These are phyloP conservation scores for Alosa sapidissima DNA, from an alignment of 2,797 vertebrate genomes.

Conservation along the genomic window DNA sequence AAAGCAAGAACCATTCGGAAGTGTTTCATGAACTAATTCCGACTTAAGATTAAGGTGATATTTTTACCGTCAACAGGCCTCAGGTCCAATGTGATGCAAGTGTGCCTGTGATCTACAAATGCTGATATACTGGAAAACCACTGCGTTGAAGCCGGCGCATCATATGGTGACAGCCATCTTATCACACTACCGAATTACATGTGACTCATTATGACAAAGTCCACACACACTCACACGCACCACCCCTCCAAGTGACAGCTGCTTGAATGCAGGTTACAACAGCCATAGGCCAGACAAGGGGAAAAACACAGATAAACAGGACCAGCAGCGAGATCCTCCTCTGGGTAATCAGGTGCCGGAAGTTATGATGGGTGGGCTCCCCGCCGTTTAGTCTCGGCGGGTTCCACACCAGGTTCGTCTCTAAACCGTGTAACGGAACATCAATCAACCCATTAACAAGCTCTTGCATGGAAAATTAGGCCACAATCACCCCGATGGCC, in stretches of 20 bases:
- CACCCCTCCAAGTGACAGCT: not conserved
- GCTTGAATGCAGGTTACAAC: not conserved
- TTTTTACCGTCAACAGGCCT: constrained; percentile 71
- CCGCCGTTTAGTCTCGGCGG: not conserved
- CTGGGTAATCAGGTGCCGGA: not conserved
- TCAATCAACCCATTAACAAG: constrained; percentile 64
- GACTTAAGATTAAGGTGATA: constrained; percentile 68
- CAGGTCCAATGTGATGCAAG: constrained; percentile 52
- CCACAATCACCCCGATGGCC: constrained; percentile 7
- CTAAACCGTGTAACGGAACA: constrained; percentile 62
- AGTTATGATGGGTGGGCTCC: constrained; percentile 5
- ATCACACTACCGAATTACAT: constrained; percentile 63
- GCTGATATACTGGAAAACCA: not conserved
- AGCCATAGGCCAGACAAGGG: not conserved
- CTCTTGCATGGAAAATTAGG: constrained; percentile 62
- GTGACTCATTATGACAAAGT: constrained; percentile 34
- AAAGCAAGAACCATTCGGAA: constrained; percentile 64
- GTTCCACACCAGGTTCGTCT: constrained; percentile 32
- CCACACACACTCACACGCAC: not conserved
- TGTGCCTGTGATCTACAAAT: not conserved
- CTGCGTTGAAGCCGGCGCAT: not conserved
- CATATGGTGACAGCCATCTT: constrained; percentile 40
- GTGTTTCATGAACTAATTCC: constrained; percentile 84
- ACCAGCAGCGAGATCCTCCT: not conserved
- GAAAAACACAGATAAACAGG: not conserved